Evolutionary conservation across 2,797 vertebrate genomes (phyloP).

Genomic region (Poeciliopsis gracilis): DNA sequence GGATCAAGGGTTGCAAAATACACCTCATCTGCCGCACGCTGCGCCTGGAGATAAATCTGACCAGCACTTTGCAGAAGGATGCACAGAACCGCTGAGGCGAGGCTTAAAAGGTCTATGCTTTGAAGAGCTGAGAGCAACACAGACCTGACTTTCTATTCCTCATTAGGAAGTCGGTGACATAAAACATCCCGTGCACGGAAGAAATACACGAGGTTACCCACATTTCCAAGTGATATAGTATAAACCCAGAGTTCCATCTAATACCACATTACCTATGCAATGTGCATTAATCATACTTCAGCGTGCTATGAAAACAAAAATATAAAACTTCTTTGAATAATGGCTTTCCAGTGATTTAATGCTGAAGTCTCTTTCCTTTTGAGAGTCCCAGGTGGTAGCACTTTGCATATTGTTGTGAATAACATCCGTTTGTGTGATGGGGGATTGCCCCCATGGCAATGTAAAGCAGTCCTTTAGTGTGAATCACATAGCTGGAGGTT

Average conservation of each 20-base stretch:
- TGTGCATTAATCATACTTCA: constrained; percentile 70
- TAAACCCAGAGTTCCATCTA: constrained; percentile 53
- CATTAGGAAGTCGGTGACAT: constrained; percentile 41
- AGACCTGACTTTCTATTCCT: constrained; percentile 52
- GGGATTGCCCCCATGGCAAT: constrained; percentile 78
- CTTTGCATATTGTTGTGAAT: constrained; percentile 84
- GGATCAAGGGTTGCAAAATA: constrained; percentile 54
- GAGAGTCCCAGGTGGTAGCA: constrained; percentile 78
- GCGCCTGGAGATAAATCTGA: constrained; percentile 70
- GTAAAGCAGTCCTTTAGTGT: constrained; percentile 83
- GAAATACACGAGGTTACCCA: constrained; percentile 29
- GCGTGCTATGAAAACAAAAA: constrained; percentile 67
- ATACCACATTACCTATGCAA: constrained; percentile 55
- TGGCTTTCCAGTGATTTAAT: constrained; percentile 79
- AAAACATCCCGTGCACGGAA: constrained; percentile 37
- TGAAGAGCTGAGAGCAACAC: constrained; percentile 42
- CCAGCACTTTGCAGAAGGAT: constrained; percentile 66
- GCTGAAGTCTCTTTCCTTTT: constrained; percentile 69
- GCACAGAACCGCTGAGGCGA: constrained; percentile 49
- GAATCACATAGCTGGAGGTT: constrained; percentile 79
- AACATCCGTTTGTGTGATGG: constrained; percentile 77
- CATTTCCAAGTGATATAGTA: constrained; percentile 54
- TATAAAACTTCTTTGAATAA: constrained; percentile 76
- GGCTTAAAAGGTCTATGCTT: constrained; percentile 54
- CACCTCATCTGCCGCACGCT: constrained; percentile 54